Evolutionary conservation across 2,797 vertebrate genomes (phyloP).

Genomic region (Protosalanx chinensis): DNA sequence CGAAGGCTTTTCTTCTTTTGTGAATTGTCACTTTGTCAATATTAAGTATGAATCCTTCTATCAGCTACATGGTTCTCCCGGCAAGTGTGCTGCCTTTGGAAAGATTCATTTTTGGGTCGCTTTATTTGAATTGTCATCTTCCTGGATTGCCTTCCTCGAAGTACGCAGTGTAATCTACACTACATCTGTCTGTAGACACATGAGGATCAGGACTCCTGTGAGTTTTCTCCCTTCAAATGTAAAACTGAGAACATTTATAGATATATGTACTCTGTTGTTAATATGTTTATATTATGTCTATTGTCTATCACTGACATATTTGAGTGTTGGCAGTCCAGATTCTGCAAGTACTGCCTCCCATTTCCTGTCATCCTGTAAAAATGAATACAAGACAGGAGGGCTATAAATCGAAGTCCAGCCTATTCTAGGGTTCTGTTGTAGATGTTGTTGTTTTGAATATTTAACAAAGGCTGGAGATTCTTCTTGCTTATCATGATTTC

Average conservation of each 20-base stretch:
- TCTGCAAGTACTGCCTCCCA: background rate
- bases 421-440: too few species aligned
- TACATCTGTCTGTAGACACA: slow-evolving; percentile 10
- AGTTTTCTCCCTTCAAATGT: slow-evolving; percentile 33
- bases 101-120: slow-evolving; percentile 45
- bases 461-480: too few species aligned
- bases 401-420: too few species aligned
- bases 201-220: slow-evolving; percentile 20
- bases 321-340: slow-evolving; percentile 20
- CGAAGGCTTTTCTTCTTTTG: slow-evolving; percentile 43
- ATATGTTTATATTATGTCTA: background rate
- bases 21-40: slow-evolving; percentile 63
- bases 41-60: slow-evolving; percentile 52
- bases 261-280: slow-evolving; percentile 31
- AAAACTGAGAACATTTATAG: slow-evolving; percentile 33
- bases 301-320: slow-evolving; percentile 31
- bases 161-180: slow-evolving; percentile 21
- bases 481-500: too few species aligned
- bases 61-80: slow-evolving; percentile 44
- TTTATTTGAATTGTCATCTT: slow-evolving; percentile 53
- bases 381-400: too few species aligned
- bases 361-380: background rate
- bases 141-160: slow-evolving; percentile 33
- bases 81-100: slow-evolving; percentile 42
- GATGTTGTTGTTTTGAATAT: too few species aligned